Evolutionary conservation across 2,888 invertebrate genomes (phyloP), one percentile per base, ranked within the genome.

Genomic region (Lepidochitona cinerea): DNA sequence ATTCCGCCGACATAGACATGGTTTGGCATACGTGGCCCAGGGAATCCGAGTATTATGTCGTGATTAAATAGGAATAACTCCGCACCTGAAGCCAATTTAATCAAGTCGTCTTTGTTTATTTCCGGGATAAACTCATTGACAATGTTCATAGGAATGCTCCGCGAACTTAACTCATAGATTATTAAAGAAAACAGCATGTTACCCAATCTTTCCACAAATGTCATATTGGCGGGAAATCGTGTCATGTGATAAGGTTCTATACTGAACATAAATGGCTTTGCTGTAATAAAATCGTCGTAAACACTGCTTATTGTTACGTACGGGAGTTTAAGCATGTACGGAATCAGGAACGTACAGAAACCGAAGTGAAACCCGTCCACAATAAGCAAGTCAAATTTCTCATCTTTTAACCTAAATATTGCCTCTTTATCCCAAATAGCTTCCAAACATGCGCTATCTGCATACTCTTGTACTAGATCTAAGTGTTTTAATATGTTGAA

Each of bases 1-100:
- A 83, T 68, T 7, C 82, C 84, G 1, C 81, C 80, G n/a, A 78
- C 75, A 14, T 68, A 72, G 23, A 82, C 75, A 41, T 78, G 70
- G 59, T 83, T 82, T 7, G 81, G 80, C 75, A 80, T 72, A 2
- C 59, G 64, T 23, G 82, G 76, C 18, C 74, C 68, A 0, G 81
- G 81, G 64, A 75, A 79, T 68, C 78, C 80, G 33, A 84, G 70
- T 12, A 80, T 73, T 59, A 75, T 75, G 70, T 84, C 81, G 7
- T 71, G 52, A 65, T 79, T 80, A 35, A 75, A 71, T n/a, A 84
- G 26, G 66, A 71, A 78, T 37, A 81, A 41, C 33, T 68, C 37
- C 23, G 81, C 67, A 5, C 72, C 36, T 26, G 52, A 59, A 0
- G 72, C 32, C n/a, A 81, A 36, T 3, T 76, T 36, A 69, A 26